A percentile compares a stretch with the other conserved stretches of the same genome.
phyloP scores from a whole-genome alignment of 2,888 invertebrate species.

The Pardosa pseudoannulata region DNA sequence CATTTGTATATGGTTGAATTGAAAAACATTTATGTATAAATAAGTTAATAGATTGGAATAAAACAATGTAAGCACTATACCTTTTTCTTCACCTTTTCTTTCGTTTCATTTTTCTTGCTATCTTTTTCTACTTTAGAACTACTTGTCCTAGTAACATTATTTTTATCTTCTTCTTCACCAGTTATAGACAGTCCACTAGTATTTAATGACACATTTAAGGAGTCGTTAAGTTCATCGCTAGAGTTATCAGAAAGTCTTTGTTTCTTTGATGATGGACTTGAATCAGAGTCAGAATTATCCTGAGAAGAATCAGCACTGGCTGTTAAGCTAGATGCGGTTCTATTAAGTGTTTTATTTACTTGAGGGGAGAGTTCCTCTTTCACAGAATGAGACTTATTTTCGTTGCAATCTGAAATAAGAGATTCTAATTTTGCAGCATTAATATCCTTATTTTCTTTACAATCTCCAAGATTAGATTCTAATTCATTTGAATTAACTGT shows the following conservation, averaged over 20 bases:
- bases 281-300: neutral
- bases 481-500: neutral
- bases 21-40: no score
- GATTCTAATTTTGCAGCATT: constrained; percentile 14
- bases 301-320: neutral
- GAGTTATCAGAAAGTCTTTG: neutral
- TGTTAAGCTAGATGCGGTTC: no score
- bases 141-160: neutral
- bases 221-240: constrained; percentile 43
- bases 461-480: neutral
- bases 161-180: constrained; percentile 3
- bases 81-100: constrained; percentile 30
- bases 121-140: neutral
- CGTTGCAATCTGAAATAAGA: neutral
- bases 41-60: no score
- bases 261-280: neutral
- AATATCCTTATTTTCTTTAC: constrained; percentile 56
- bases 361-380: constrained; percentile 2
- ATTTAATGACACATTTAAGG: constrained; percentile 29
- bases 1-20: no score
- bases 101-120: neutral
- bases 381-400: neutral
- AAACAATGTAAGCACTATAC: no score
- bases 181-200: constrained; percentile 39
- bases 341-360: neutral